Conservation (phyloP, 2,113 vertebrate species). For the Cyanoderma ruficeps region DNA sequence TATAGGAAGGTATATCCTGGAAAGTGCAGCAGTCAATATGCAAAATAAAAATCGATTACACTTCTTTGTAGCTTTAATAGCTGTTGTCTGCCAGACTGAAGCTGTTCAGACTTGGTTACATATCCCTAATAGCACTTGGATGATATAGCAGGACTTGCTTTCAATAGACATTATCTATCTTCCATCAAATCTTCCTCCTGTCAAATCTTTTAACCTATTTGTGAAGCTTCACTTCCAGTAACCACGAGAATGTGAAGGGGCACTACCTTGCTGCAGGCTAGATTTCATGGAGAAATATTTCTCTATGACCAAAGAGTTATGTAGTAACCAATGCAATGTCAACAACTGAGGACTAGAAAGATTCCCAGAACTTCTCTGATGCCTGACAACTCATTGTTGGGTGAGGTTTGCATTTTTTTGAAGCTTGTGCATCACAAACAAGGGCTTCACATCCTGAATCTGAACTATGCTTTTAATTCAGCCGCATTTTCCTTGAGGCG, state of each 20-base stretch:
- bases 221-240: neutral
- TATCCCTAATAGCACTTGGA: neutral
- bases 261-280: neutral
- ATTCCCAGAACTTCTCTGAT: neutral
- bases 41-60: neutral
- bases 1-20: neutral
- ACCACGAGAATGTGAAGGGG: neutral
- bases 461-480: neutral
- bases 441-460: neutral
- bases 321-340: neutral
- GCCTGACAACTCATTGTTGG: neutral
- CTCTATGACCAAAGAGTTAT: neutral
- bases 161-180: neutral
- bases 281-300: neutral
- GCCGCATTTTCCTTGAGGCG: neutral
- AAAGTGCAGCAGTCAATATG: constrained; percentile 27
- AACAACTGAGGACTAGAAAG: neutral
- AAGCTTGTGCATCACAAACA: neutral
- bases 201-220: neutral
- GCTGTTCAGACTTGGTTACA: neutral
- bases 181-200: neutral
- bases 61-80: constrained; percentile 12
- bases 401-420: neutral
- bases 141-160: neutral
- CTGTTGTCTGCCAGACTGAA: neutral